A percentile compares a stretch with the other conserved stretches of the same genome.
Evolutionary conservation across 2,888 invertebrate species (phyloP).

Genomic region (Amiota communis): DNA sequence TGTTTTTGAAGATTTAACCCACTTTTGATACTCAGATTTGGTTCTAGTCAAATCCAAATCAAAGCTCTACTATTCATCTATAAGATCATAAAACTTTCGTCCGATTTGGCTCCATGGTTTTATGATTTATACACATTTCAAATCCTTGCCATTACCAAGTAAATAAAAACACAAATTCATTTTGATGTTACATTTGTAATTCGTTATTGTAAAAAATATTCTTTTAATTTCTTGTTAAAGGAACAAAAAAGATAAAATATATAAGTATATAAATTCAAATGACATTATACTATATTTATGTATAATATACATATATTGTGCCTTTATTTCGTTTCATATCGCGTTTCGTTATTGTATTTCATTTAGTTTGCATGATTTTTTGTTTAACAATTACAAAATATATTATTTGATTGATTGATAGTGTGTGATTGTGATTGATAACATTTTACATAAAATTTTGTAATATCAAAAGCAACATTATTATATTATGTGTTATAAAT

Average conservation of each 20-base stretch:
- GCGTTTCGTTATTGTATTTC: slow-evolving; percentile 1
- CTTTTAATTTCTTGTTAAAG: too few species aligned
- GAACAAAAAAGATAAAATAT: slow-evolving; percentile 5
- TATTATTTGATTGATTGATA: neutral
- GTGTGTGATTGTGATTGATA: neutral
- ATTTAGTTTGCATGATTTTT: neutral
- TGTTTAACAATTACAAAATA: neutral
- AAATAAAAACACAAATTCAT: too few species aligned
- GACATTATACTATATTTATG: neutral
- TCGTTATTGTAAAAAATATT: slow-evolving; percentile 4
- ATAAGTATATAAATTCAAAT: neutral
- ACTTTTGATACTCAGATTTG: too few species aligned
- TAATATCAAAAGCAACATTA: slow-evolving; percentile 22
- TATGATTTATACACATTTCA: too few species aligned
- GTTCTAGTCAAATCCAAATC: too few species aligned
- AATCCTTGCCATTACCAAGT: too few species aligned
- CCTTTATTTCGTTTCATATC: neutral
- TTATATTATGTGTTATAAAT: too few species aligned
- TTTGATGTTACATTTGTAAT: neutral
- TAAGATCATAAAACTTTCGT: too few species aligned
- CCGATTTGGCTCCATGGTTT: too few species aligned
- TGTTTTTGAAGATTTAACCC: too few species aligned
- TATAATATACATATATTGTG: slow-evolving; percentile 14
- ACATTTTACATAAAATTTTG: slow-evolving; percentile 12
- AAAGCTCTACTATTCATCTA: too few species aligned